Conservation (phyloP, 2,113 vertebrate species). For the Cyanistes caeruleus region DNA sequence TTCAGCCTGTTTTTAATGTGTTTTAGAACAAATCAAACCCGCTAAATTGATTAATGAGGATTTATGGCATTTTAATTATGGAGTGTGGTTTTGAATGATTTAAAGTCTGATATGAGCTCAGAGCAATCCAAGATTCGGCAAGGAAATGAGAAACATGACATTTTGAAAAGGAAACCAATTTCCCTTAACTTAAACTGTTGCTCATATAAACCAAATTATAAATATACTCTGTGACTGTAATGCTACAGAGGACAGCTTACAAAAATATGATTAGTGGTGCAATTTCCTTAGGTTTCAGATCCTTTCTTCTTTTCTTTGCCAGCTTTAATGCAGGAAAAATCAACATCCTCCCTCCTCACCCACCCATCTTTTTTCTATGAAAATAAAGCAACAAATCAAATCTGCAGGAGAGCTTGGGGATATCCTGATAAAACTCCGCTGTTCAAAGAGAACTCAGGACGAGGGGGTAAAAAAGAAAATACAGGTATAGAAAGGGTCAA, state of each 20-base stretch:
- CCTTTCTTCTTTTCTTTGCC: constrained; percentile 47
- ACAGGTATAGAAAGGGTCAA: neutral
- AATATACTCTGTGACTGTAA: constrained; percentile 76
- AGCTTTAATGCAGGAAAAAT: constrained; percentile 34
- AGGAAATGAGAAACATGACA: constrained; percentile 84
- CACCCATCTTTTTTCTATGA: constrained; percentile 14
- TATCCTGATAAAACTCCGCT: neutral
- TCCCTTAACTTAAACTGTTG: constrained; percentile 79
- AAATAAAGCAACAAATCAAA: constrained; percentile 57
- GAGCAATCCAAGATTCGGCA: constrained; percentile 65
- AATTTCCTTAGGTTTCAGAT: constrained; percentile 69
- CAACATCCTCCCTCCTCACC: constrained; percentile 35
- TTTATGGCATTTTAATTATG: constrained; percentile 76
- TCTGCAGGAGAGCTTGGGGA: neutral
- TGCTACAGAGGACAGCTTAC: constrained; percentile 65
- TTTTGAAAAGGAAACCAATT: constrained; percentile 81
- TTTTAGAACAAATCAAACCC: constrained; percentile 72
- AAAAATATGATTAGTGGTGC: constrained; percentile 71
- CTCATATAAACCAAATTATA: constrained; percentile 77
- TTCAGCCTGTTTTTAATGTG: constrained; percentile 69
- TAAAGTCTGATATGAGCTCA: constrained; percentile 68
- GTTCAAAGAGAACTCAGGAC: neutral
- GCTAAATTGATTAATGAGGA: constrained; percentile 73
- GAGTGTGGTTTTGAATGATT: constrained; percentile 76
- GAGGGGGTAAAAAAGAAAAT: neutral